Evolutionary conservation across 2,797 vertebrate genomes (phyloP).

Genomic region (Salmo trutta): DNA sequence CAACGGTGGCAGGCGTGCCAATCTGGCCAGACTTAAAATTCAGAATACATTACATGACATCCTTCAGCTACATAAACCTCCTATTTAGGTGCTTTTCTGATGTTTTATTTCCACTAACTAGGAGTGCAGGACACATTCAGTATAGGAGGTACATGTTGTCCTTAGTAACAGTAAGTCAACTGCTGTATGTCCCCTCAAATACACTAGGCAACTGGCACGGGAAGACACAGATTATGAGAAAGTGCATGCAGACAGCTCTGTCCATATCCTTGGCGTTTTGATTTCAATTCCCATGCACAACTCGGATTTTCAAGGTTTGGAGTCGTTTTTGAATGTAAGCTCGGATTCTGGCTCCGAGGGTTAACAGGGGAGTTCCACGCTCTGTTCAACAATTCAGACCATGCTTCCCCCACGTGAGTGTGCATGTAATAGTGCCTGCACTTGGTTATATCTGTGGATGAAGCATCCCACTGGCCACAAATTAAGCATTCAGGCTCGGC

Average conservation of each 20-base stretch:
- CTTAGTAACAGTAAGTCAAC: too few species aligned
- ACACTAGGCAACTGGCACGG: not conserved
- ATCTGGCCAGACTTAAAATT: not conserved
- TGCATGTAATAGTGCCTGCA: conserved; percentile 71
- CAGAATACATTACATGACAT: too few species aligned
- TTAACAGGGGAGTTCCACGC: conserved; percentile 70
- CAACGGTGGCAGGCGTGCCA: conserved; percentile 15
- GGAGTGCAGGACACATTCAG: too few species aligned
- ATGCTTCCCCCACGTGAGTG: conserved; percentile 65
- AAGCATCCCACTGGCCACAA: conserved; percentile 75
- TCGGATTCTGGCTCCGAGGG: conserved; percentile 70
- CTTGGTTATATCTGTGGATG: conserved; percentile 76
- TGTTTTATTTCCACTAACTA: too few species aligned
- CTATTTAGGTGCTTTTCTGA: too few species aligned
- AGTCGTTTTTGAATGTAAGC: conserved; percentile 65
- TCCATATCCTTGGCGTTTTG: conserved; percentile 56
- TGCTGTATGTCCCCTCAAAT: too few species aligned
- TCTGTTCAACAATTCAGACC: conserved; percentile 74
- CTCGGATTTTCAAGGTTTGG: conserved; percentile 66
- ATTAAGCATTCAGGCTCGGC: conserved; percentile 77
- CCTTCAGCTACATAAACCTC: too few species aligned
- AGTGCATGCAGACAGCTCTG: conserved; percentile 27
- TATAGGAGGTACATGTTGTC: too few species aligned
- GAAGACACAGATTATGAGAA: conserved; percentile 27
- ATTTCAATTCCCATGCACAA: conserved; percentile 71